Evolutionary conservation across 2,888 invertebrate species (phyloP), one percentile per base, ranked within the genome.

Genomic region (Lymantria monacha): DNA sequence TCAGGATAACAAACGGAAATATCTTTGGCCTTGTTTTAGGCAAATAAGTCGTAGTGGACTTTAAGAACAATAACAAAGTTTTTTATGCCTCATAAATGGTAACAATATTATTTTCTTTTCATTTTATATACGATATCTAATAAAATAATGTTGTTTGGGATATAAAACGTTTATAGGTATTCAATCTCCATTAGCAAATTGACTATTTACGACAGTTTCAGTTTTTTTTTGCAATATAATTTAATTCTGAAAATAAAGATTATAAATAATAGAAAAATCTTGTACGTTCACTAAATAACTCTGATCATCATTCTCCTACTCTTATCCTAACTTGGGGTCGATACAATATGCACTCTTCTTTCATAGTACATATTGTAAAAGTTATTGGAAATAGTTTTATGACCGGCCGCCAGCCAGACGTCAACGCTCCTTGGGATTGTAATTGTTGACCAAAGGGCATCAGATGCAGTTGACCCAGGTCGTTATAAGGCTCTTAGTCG

Each of bases 1-100:
- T 33, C 7, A 10, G 33, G 33, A 33, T 33, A 33, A 33, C 33
- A 33, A 33, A 33, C 33, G 9, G 33, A 33, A 33, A 33, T 33
- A 33, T 33, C 33, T 33, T 33, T 33, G 33, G 10, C 33, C 33
- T 33, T 33, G 5, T 33, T 33, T 33, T 33, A 33, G 33, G 33
- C 2, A 33, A 33, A 33, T 33, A 33, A 33, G 33, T 33, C 33
- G 9, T 33, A 33, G 9, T 33, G 33, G 33, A 33, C 38, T 38
- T n/a, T 38, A n/a, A n/a, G n/a, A 38, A 38, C 2, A 12, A n/a
- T 7, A 9, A n/a, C 38, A 38, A 41, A 41, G 41, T 41, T 41
- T 38, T n/a, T 41, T 40, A 71, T 78, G 57, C 49, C 57, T 31
- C 74, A 67, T 0, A 51, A 15, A 15, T 41, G 41, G 41, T 41